phyloP scores from a whole-genome alignment of 2,797 vertebrate genomes.

The Lepilemur septentrionalis region DNA sequence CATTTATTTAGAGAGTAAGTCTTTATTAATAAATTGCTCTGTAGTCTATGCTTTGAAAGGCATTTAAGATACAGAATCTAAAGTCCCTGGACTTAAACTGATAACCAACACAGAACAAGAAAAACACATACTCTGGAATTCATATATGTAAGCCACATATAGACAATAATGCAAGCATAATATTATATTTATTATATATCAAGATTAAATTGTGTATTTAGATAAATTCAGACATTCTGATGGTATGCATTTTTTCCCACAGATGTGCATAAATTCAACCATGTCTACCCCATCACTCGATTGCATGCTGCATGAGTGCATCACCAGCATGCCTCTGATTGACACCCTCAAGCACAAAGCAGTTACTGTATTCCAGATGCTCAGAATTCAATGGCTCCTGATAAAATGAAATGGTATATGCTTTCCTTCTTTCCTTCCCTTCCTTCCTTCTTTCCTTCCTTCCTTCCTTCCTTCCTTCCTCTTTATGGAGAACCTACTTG shows the following conservation, averaged over 20 bases:
- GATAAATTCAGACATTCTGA: neutral
- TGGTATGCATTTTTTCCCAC: rapidly evolving
- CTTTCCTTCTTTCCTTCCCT: neutral
- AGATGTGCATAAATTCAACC: neutral
- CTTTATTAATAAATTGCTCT: neutral
- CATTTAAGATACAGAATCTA: neutral
- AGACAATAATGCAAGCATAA: neutral
- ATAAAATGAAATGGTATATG: neutral
- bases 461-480: no score
- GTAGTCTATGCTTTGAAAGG: neutral
- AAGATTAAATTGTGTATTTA: neutral
- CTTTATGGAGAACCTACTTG: neutral
- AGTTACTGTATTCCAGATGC: neutral
- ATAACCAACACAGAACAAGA: neutral
- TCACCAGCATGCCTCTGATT: rapidly evolving
- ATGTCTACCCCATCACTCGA: neutral
- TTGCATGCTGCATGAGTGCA: rapidly evolving
- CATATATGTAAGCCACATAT: neutral
- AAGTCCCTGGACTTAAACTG: neutral
- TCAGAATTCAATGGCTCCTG: neutral
- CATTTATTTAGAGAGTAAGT: neutral
- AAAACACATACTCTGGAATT: neutral
- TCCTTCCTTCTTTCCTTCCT: neutral
- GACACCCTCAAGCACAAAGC: rapidly evolving
- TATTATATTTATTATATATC: neutral